phyloP scores from a whole-genome alignment of 1,140 invertebrate genomes.

The Brachionus calyciflorus region DNA sequence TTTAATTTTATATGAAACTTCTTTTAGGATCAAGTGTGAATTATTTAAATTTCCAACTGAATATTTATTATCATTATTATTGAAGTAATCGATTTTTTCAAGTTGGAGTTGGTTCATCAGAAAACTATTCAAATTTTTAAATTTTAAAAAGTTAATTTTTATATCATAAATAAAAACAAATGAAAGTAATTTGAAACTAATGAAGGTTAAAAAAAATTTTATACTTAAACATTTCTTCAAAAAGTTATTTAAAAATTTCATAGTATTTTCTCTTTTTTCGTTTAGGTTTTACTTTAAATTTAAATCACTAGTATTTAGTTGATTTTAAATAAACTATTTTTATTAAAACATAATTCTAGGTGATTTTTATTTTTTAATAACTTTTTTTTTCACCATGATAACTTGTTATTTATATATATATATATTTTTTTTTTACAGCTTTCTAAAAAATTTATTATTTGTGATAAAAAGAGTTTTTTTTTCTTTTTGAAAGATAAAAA shows the following conservation, averaged over 20 bases:
- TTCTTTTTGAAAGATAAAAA: too few species aligned
- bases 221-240: background rate
- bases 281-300: too few species aligned
- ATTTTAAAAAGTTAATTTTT: constrained; percentile 6
- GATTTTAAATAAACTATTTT: too few species aligned
- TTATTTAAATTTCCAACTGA: background rate
- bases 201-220: background rate
- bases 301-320: too few species aligned
- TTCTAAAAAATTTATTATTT: too few species aligned
- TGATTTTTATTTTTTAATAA: too few species aligned
- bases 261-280: too few species aligned
- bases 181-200: background rate
- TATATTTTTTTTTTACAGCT: too few species aligned
- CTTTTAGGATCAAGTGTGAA: background rate
- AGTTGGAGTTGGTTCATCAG: background rate
- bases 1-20: constrained; percentile 4
- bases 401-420: too few species aligned
- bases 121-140: background rate
- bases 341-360: too few species aligned
- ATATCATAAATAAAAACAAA: constrained; percentile 4
- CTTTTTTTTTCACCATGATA: too few species aligned
- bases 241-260: background rate
- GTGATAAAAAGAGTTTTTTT: too few species aligned
- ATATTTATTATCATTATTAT: background rate
- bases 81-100: background rate